Base-by-base conservation (phyloP, 2,888 invertebrate species). In the Koerneria pararmatus region DNA sequence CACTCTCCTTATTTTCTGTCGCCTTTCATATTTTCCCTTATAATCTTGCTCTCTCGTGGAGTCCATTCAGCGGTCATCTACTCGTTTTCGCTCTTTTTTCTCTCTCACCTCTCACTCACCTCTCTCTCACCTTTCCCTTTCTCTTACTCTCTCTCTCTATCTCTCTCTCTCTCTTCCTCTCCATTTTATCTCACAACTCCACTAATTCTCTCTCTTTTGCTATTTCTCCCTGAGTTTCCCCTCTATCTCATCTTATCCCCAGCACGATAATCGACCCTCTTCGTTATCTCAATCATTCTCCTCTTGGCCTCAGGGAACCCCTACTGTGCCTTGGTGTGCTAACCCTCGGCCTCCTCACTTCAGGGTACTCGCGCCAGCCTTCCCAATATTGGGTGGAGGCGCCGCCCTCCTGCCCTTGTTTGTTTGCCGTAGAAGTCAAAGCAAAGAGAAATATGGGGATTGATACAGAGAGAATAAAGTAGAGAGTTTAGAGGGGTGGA, bases 1-100 rank as follows among this genome's bases (percentile, higher is more conserved):
- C 2, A 24, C 24, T 22, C 31, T 11, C 11, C 15, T 22, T 32
- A 6, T 29, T n/a, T 53, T 15, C 11, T 48, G 19, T 53, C 53
- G 62, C n/a, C 49, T 3, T 53, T 62, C 62, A 62, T 62, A 49
- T 53, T 62, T 19, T 53, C 62, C 19, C 49, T 62, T n/a, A 53
- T 62, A 62, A 62, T 49, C 32, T 22, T 60, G 49, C 32, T 34
- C 57, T 37, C 32, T 56, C 35, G 32, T n/a, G 22, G 54, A 54
- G 8, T 24, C n/a, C 54, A 31, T 3, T 27, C 22, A 53, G 15
- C 53, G 53, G 29, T 22, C 11, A 3, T 29, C 8, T 41, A 15
- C 19, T 32, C 29, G 60, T 48, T 48, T 60, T 60, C 60, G 32
- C 32, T 60, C 49, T 60, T 49, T 34, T 15, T 53, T 19, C 24